Percentiles rank a stretch among this genome's conserved stretches.
These are phyloP conservation scores for Drosophila infuscata DNA, from an alignment of 2,888 invertebrate species.

Conservation along the genomic window DNA sequence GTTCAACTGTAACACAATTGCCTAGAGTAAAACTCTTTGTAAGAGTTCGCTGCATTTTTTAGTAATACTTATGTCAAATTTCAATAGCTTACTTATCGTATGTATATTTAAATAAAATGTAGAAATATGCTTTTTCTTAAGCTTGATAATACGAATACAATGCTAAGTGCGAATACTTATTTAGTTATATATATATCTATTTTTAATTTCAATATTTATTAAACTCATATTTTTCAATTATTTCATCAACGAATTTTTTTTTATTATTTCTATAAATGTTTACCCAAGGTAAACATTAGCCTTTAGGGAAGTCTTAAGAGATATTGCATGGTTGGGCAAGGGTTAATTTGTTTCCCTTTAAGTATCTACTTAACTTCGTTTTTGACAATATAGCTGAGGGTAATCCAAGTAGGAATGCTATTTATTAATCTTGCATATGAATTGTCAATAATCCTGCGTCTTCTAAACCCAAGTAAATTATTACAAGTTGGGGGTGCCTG, in stretches of 20 bases:
- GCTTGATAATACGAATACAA: constrained; percentile 37
- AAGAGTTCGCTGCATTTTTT: constrained; percentile 65
- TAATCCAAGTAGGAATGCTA: constrained; percentile 3
- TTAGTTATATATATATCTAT: constrained; percentile 5
- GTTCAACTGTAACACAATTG: constrained; percentile 49
- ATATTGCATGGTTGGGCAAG: constrained; percentile 39
- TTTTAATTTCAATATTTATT: constrained; percentile 10
- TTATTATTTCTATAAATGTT: constrained; percentile 1
- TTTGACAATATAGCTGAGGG: not conserved
- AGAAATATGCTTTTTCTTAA: constrained; percentile 35
- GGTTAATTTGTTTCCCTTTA: not conserved
- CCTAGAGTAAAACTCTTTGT: constrained; percentile 53
- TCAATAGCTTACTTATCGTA: constrained; percentile 12
- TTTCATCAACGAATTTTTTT: not conserved
- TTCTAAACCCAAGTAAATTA: not conserved
- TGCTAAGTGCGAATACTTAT: constrained; percentile 28
- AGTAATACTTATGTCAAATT: constrained; percentile 28
- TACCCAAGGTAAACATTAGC: constrained; percentile 10
- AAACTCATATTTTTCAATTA: not conserved
- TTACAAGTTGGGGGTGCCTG: too few species aligned
- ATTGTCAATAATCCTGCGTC: constrained; percentile 8
- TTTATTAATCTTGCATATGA: constrained; percentile 1
- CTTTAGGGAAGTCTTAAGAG: constrained; percentile 3
- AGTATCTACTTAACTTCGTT: not conserved
- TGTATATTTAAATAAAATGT: constrained; percentile 21